Conservation (phyloP, 2,113 vertebrate species). For the Phocoena phocoena region DNA sequence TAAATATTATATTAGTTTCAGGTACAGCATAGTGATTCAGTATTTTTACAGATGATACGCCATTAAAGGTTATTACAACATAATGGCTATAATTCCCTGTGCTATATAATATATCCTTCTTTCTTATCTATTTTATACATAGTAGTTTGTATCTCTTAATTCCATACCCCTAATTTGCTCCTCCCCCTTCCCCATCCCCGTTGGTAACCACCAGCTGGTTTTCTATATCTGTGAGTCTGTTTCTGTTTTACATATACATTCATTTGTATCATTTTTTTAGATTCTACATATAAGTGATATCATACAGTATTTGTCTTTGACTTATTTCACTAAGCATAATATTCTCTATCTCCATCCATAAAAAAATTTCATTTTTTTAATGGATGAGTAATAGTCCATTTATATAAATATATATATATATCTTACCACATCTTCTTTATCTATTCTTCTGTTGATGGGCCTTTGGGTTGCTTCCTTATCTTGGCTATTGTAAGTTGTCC, state of each 20-base stretch:
- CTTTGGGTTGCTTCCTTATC: background rate
- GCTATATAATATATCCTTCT: background rate
- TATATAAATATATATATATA: background rate
- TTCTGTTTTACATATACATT: background rate
- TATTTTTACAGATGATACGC: background rate
- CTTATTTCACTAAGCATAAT: background rate
- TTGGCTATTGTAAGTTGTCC: background rate
- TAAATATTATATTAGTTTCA: background rate
- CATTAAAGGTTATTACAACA: background rate
- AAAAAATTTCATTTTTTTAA: background rate
- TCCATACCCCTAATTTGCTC: background rate
- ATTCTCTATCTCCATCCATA: background rate
- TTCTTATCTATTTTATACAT: background rate
- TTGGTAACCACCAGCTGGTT: background rate
- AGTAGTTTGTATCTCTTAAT: background rate
- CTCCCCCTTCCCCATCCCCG: background rate
- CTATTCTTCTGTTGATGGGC: background rate
- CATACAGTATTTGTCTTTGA: background rate
- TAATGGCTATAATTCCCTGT: background rate
- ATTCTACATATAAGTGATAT: background rate
- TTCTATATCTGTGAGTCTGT: background rate
- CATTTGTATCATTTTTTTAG: background rate
- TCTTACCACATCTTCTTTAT: background rate
- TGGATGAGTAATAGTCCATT: background rate
- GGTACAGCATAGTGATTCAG: background rate